A percentile compares a stretch with the other conserved stretches of the same genome.
phyloP scores from a whole-genome alignment of 92 coral and sea anemone species.

The Montipora capitata region DNA sequence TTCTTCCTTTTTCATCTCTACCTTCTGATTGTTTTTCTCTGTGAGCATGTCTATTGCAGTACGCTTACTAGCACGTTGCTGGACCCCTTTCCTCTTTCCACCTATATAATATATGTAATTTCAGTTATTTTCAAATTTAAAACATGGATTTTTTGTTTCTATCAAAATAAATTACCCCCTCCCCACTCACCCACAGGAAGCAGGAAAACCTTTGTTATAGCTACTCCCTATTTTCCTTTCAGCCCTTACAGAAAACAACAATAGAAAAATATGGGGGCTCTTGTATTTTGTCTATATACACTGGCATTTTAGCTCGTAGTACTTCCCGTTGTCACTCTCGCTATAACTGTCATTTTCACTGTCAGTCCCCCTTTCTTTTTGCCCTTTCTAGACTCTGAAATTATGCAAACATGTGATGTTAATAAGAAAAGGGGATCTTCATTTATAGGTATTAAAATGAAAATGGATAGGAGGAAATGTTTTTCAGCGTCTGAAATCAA shows the following conservation, averaged over 20 bases:
- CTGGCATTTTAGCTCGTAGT: background rate
- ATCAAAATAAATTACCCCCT: background rate
- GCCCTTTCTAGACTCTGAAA: background rate
- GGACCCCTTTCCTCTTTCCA: constrained; percentile 21
- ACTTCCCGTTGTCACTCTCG: background rate
- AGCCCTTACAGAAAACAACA: background rate
- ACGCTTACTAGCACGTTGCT: constrained; percentile 24
- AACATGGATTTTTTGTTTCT: background rate
- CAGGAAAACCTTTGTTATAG: background rate
- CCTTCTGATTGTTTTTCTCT: constrained; percentile 51
- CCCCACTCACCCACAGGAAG: background rate
- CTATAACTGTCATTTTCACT: background rate
- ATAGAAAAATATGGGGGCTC: background rate
- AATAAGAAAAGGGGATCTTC: background rate
- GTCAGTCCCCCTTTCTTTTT: background rate
- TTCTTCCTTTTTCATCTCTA: constrained; percentile 44
- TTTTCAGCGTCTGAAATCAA: background rate
- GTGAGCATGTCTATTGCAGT: constrained; percentile 70
- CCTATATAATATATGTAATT: constrained; percentile 9
- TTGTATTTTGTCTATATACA: background rate
- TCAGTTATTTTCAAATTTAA: constrained; percentile 2
- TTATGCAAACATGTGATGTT: background rate
- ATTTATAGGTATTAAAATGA: background rate
- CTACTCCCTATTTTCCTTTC: background rate
- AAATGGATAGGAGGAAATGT: background rate